These are phyloP conservation scores for Troglohyphantes excavatus DNA, from an alignment of 2,888 invertebrate species.

Conservation along the genomic window DNA sequence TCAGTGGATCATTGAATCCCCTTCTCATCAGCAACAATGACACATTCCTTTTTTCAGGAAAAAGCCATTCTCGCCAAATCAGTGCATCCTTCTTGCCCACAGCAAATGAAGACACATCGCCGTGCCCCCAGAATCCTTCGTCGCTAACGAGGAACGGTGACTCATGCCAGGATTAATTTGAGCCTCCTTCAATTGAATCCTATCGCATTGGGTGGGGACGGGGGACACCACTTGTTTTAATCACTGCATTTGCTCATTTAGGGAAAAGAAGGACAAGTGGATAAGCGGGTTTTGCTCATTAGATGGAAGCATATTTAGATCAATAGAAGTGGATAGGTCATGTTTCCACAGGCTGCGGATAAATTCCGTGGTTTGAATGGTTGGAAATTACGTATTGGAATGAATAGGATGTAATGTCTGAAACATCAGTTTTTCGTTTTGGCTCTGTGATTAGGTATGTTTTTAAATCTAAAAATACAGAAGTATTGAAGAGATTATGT, in stretches of 20 bases:
- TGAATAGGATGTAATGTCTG: no score
- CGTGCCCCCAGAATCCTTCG: slow-evolving; percentile 30
- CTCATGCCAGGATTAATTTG: slow-evolving; percentile 59
- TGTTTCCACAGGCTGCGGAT: no score
- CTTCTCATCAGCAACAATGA: no score
- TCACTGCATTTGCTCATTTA: not conserved
- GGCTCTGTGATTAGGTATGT: no score
- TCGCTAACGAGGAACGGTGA: slow-evolving; percentile 68
- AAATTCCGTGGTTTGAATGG: no score
- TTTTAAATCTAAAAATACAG: no score
- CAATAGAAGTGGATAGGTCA: no score
- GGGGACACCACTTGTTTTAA: not conserved
- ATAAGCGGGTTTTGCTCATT: not conserved
- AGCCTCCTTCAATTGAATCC: not conserved
- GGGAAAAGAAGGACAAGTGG: not conserved
- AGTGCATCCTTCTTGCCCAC: no score
- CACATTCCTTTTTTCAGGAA: not conserved
- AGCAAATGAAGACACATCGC: slow-evolving; percentile 63
- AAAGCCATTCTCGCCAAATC: not conserved
- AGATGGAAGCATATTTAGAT: not conserved
- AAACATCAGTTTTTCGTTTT: no score
- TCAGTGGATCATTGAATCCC: no score
- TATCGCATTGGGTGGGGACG: not conserved
- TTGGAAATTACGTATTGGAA: no score
- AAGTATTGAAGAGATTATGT: no score